Base-by-base conservation (phyloP, 2,113 vertebrate genomes). In the Brachirus orientalis region DNA sequence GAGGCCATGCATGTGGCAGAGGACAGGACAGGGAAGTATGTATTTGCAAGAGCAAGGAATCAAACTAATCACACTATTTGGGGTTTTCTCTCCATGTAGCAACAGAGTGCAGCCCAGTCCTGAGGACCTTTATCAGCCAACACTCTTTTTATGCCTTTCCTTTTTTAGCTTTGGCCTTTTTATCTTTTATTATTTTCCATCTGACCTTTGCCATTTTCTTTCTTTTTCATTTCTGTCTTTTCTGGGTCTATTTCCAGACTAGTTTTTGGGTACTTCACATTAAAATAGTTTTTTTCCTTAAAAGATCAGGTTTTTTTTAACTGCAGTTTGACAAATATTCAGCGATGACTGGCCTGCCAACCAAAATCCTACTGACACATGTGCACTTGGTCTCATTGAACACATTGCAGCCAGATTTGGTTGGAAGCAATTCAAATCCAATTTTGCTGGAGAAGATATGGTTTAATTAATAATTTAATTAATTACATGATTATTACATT, bases 1-100 rank as follows among this genome's bases (percentile, higher is more conserved):
- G 59, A 79, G 66, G 72, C 52, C 57, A 3, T 41, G 67, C 45
- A 20, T 28, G 28, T 28, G 28, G 64, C 37, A 6, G 54, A 80
- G 40, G 68, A 74, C 73, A 47, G 70, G 48, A 43, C 22, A 54
- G 19, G 60, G 52, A 63, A 11, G 56, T 60, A 64, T 80, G 77
- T 85, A 83, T 77, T 77, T 88, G 86, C 86, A 79, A 53, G 43
- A 79, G 12, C n/a, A 6, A 28, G 0, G 28, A 28, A 28, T 28
- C 28, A 28, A 28, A 28, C 6, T 3, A 28, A 28, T 28, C 22
- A 17, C 53, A 51, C 69, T 1, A 36, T 47, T 12, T 6, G 6
- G 41, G 16, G 35, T 13, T 43, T 51, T 54, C 47, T 72, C 47
- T 45, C 52, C 9, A 13, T 6, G 6, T 45, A 18, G 36, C 43